Evolutionary conservation across 2,113 vertebrate species (phyloP), one percentile per base, ranked within the genome.

Genomic region (Chionis minor): DNA sequence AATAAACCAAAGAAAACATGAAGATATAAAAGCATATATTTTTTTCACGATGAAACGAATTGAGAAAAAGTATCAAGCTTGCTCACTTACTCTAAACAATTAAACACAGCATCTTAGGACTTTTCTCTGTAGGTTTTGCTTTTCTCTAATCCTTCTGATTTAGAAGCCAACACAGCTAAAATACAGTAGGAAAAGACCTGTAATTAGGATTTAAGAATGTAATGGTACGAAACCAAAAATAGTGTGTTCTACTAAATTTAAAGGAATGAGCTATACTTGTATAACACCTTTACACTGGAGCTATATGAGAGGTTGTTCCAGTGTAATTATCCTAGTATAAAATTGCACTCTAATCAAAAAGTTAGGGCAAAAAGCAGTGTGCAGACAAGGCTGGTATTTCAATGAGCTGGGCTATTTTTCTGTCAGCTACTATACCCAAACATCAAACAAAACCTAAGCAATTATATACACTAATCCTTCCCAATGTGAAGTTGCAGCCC

Each of bases 381-480:
- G 74, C 71, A 94, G 81, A 54, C 87, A 89, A 86, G 84, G 63
- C 81, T 91, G 84, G 58, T 91, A 80, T 96, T 96, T 95, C 96
- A 91, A 35, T 26, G 86, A 93, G 81, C 81, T 59, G 81, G 21
- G 75, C 88, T 95, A 91, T 92, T 94, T 97, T 95, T 85, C 81
- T 94, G 73, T 83, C 96, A 94, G 86, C 78, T 82, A 89, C 44
- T 49, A 59, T 70, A 94, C 74, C 92, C 93, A 96, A 97, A 96
- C 94, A 97, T 95, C 95, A 97, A 97, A 97, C 84, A 92, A 94
- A 90, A 77, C 63, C 2, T 19, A 92, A 89, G 91, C 95, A 94
- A 96, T 96, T 93, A 96, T 77, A 86, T 59, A 91, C 62, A 91
- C 89, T 94, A 97, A 96, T 93, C 88, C 82, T 94, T 95, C 73